Conservation (phyloP, 1,140 invertebrate species). For the Micrasema longulum region DNA sequence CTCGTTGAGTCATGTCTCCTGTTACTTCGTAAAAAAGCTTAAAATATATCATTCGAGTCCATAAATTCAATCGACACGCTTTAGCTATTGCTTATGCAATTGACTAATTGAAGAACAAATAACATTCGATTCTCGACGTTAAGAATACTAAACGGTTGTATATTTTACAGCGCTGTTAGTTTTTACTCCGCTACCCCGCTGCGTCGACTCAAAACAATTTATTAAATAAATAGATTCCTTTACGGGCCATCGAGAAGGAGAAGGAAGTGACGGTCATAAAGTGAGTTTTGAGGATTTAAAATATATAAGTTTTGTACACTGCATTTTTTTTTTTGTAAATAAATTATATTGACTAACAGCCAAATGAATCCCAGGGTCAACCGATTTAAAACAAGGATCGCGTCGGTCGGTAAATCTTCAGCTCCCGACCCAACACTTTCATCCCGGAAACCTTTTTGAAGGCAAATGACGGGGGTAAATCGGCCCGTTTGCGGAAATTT, state of each 20-base stretch:
- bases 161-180: constrained; percentile 26
- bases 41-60: constrained; percentile 6
- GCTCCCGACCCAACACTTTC: constrained; percentile 1
- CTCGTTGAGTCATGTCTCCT: constrained; percentile 22
- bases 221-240: constrained; percentile 13
- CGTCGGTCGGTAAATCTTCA: constrained; percentile 25
- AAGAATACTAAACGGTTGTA: constrained; percentile 28
- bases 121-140: constrained; percentile 19
- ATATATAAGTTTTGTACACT: too few relatives aligned
- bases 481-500: constrained; percentile 51
- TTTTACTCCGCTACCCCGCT: constrained; percentile 10
- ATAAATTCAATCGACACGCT: constrained; percentile 35
- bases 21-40: not conserved
- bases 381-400: constrained; percentile 14
- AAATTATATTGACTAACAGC: not conserved
- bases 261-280: not conserved
- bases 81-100: constrained; percentile 21
- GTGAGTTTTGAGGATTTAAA: too few relatives aligned
- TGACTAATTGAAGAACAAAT: constrained; percentile 35
- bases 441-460: constrained; percentile 33
- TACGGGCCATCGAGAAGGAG: not conserved
- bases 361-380: constrained; percentile 3
- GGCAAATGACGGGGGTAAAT: constrained; percentile 41
- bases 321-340: too few relatives aligned
- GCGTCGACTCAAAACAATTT: constrained; percentile 28